These are phyloP conservation scores for Hoplostethus mediterraneus DNA, from an alignment of 2,797 vertebrate species.

Conservation along the genomic window DNA sequence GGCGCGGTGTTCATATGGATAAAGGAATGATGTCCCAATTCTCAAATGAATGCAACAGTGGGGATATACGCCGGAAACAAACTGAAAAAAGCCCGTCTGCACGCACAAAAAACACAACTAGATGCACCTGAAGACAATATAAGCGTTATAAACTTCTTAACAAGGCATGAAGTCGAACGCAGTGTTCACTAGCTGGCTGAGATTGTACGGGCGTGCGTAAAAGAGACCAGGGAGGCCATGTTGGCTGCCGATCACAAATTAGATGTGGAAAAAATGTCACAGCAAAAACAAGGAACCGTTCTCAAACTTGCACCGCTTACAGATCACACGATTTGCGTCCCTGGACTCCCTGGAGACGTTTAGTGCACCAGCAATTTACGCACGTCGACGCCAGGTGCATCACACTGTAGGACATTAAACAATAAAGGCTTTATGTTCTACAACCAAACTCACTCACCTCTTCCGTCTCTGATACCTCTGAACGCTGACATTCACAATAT, in stretches of 20 bases:
- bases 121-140: too few relatives aligned
- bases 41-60: neutral
- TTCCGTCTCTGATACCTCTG: conserved; percentile 44
- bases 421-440: conserved; percentile 55
- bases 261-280: conserved; percentile 13
- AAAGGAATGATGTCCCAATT: conserved; percentile 1
- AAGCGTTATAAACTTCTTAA: too few relatives aligned
- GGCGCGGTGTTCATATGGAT: neutral
- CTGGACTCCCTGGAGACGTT: neutral
- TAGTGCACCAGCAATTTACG: neutral
- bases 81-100: neutral
- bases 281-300: neutral
- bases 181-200: neutral
- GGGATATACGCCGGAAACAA: neutral
- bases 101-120: too few relatives aligned
- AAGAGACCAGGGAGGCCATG: conserved; percentile 56
- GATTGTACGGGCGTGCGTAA: conserved; percentile 34
- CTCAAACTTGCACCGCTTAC: neutral
- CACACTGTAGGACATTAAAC: conserved; percentile 15
- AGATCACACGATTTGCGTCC: neutral
- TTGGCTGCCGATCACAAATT: conserved; percentile 22
- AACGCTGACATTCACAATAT: conserved; percentile 47
- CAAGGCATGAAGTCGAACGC: neutral
- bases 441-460: conserved; percentile 67
- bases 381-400: conserved; percentile 22